Evolutionary conservation across 2,113 vertebrate species (phyloP), one percentile per base, ranked within the genome.

Genomic region (Benitochromis conjunctus): DNA sequence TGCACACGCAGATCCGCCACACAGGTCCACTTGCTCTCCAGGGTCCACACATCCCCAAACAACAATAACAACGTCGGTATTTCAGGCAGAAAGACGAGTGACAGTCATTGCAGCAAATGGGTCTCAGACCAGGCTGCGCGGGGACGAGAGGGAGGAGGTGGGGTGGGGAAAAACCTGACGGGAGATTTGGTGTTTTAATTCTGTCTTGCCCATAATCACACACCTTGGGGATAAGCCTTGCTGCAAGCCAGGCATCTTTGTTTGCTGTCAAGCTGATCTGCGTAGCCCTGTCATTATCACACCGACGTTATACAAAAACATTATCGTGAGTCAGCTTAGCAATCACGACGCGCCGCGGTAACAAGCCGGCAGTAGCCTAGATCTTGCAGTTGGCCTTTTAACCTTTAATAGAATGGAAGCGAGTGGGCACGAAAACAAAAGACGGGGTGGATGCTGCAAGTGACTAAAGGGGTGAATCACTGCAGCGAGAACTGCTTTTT

Each of bases 141-240:
- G 36, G 81, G 41, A 80, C 76, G 21, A 43, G 11, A 24, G 31
- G 14, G 12, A 36, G 86, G 79, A 81, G 1, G 2, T 34, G 82
- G 69, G 34, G 48, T 58, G 74, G 41, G 19, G 78, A 29, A 54
- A 80, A 41, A 14, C 4, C 34, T 34, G 21, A 79, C 6, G 43
- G 16, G 29, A 53, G 43, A 84, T 76, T 80, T 79, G 55, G 34
- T 69, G 80, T 86, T 86, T 86, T 91, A 38, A 81, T 78, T 41
- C 43, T 58, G 58, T 62, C 82, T 87, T 31, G 60, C 57, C 83
- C 74, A 87, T 94, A 91, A 92, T 84, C 80, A 36, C 80, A 76
- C 84, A 79, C 77, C 86, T 88, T 21, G 34, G 85, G 77, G 83
- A 85, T 26, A 71, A 13, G 62, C 21, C 16, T 3, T 4, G 56